A percentile compares a stretch with the other conserved stretches of the same genome.
Evolutionary conservation across 2,113 vertebrate species (phyloP).

Genomic region (Antigone vipio): DNA sequence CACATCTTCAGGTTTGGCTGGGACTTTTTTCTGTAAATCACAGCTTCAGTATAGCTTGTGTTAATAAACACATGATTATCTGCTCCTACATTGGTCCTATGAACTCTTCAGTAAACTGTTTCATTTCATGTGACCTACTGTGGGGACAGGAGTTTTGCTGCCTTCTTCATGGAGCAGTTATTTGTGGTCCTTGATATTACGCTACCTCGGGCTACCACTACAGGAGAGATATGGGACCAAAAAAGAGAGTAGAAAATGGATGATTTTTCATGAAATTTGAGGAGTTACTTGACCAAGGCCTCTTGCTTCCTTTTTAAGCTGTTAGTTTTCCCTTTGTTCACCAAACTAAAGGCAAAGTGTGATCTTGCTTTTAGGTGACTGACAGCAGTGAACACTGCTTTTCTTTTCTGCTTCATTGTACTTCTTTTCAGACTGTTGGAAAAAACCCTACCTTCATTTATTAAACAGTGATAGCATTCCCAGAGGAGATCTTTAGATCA

Average conservation of each 20-base stretch:
- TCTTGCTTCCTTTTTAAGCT: neutral
- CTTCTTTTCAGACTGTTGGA: neutral
- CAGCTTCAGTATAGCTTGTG: neutral
- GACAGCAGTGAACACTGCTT: neutral
- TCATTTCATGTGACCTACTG: neutral
- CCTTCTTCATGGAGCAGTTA: neutral
- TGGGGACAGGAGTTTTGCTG: neutral
- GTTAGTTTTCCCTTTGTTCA: neutral
- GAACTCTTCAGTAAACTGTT: neutral
- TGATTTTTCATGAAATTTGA: neutral
- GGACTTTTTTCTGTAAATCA: neutral
- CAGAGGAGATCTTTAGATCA: neutral
- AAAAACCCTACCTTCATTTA: neutral
- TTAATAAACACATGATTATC: neutral
- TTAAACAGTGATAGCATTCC: neutral
- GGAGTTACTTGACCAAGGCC: neutral
- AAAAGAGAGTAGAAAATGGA: neutral
- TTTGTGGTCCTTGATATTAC: neutral
- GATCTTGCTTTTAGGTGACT: neutral
- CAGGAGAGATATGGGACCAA: neutral
- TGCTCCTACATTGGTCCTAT: neutral
- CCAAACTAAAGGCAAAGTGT: neutral
- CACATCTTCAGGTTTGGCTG: neutral
- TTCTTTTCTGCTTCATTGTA: neutral
- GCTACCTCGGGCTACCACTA: accelerated